Evolutionary conservation across 2,888 invertebrate genomes (phyloP).

Genomic region (Macropis europaea): DNA sequence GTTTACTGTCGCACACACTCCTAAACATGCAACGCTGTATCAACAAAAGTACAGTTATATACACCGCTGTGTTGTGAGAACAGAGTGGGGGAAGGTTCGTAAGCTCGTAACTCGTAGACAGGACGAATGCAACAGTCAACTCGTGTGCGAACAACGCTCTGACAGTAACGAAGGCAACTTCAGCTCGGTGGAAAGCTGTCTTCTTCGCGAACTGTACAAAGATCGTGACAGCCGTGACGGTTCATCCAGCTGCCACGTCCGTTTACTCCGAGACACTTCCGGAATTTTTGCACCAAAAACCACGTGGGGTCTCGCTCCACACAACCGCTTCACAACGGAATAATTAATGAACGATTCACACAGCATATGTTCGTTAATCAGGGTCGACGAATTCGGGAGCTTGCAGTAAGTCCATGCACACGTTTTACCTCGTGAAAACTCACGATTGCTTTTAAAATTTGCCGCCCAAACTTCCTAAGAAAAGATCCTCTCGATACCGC

Average conservation of each 20-base stretch:
- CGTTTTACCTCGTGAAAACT: neutral
- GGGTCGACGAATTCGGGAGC: neutral
- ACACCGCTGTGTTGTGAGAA: no score
- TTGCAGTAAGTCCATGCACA: slow-evolving; percentile 21
- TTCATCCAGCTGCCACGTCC: neutral
- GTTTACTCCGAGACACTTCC: neutral
- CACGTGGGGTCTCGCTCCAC: neutral
- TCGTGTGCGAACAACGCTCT: neutral
- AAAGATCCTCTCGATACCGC: no score
- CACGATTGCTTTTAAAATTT: neutral
- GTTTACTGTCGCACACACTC: no score
- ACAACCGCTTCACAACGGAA: neutral
- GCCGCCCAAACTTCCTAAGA: no score
- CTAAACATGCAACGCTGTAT: no score
- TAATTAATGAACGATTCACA: neutral
- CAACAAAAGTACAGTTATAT: no score
- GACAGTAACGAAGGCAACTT: slow-evolving; percentile 20
- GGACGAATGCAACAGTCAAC: neutral
- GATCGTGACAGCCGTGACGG: neutral
- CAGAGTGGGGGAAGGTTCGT: no score
- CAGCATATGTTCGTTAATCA: neutral
- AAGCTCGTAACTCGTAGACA: no score
- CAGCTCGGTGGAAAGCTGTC: neutral
- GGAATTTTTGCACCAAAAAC: slow-evolving; percentile 23
- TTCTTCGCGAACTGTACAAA: neutral